A percentile compares a stretch with the other conserved stretches of the same genome.
Conservation (phyloP, 2,113 vertebrate species). For the Bucco capensis region DNA sequence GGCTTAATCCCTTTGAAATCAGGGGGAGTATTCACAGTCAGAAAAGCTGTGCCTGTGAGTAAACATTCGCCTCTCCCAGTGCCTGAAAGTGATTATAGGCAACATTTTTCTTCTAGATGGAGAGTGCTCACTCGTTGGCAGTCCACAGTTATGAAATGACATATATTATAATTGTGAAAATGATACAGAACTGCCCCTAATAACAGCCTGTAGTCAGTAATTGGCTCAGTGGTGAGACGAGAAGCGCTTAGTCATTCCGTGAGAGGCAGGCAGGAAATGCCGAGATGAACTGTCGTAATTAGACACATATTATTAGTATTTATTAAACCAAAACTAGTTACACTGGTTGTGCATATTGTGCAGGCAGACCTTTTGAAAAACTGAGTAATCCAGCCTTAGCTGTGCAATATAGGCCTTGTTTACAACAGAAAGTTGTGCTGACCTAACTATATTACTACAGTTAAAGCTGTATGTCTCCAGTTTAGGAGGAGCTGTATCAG, state of each 20-base stretch:
- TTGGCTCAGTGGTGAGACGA: neutral
- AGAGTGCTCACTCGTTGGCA: neutral
- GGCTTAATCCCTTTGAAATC: constrained; percentile 24
- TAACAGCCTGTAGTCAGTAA: constrained; percentile 4
- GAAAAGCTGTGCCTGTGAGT: constrained; percentile 27
- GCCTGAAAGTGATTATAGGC: neutral
- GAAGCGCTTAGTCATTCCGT: constrained; percentile 9
- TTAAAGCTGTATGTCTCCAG: neutral
- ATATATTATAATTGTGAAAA: constrained; percentile 1
- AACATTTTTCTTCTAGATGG: neutral
- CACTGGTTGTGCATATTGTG: constrained; percentile 37
- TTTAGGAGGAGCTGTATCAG: neutral
- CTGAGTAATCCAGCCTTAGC: neutral
- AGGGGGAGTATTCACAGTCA: neutral
- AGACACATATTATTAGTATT: constrained; percentile 34
- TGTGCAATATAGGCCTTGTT: neutral
- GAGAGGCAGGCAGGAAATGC: constrained; percentile 50
- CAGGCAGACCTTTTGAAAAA: constrained; percentile 22
- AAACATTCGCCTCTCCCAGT: constrained; percentile 4
- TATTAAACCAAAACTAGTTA: constrained; percentile 57
- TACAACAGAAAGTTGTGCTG: constrained; percentile 17
- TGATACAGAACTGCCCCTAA: constrained; percentile 31
- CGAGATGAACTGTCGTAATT: neutral
- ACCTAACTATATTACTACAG: neutral
- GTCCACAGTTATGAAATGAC: neutral